phyloP scores from a whole-genome alignment of 2,797 vertebrate species.

The Perodicticus potto region DNA sequence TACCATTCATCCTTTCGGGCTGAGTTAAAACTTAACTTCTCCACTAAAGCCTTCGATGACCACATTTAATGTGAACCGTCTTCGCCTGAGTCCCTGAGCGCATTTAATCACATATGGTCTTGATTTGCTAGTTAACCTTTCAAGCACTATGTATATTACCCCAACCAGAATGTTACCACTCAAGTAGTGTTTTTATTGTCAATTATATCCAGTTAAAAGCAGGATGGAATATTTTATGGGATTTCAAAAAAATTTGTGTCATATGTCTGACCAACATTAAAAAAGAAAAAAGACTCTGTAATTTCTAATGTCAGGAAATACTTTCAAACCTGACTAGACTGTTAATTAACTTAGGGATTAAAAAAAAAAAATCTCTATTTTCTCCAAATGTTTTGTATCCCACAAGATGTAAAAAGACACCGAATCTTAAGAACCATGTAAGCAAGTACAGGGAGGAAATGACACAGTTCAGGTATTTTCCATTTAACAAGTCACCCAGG shows the following conservation, averaged over 20 bases:
- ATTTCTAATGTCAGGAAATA: constrained; percentile 52
- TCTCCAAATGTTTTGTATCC: constrained; percentile 29
- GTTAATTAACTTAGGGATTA: constrained; percentile 38
- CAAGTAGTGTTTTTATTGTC: constrained; percentile 45
- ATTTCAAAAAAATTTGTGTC: constrained; percentile 48
- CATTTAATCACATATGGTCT: constrained; percentile 35
- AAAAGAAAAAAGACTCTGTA: background rate
- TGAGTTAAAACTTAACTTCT: background rate
- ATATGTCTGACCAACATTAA: background rate
- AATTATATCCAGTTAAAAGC: constrained; percentile 53
- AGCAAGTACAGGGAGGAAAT: background rate
- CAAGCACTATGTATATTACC: constrained; percentile 1
- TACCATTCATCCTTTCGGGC: background rate
- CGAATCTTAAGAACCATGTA: background rate
- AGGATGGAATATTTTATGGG: constrained; percentile 59
- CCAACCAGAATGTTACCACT: constrained; percentile 36
- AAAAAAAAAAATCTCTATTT: background rate
- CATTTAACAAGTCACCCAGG: constrained; percentile 16
- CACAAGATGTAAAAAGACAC: background rate
- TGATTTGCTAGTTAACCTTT: constrained; percentile 62
- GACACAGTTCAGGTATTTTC: constrained; percentile 50
- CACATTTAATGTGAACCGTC: constrained; percentile 19
- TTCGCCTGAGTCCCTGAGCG: constrained; percentile 10
- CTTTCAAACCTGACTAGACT: constrained; percentile 10
- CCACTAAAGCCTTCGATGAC: background rate